Base-by-base conservation (phyloP, 1,140 invertebrate species). In the Lordiphosa stackelbergi region DNA sequence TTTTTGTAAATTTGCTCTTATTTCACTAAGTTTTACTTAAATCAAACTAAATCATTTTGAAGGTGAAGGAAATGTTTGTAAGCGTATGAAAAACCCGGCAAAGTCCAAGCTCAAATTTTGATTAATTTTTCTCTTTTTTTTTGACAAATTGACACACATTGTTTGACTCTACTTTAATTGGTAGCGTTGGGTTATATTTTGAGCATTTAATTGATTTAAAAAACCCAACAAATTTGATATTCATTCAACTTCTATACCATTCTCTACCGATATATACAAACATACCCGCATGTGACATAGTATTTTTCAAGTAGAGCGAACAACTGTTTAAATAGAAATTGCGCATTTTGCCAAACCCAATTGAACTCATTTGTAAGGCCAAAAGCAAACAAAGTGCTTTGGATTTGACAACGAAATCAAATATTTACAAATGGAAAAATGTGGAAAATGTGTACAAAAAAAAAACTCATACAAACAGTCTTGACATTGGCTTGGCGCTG, bases 311-410 rank as follows among this genome's bases (percentile, higher is more conserved):
- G 28, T 31, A 31, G 28, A 31, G 28, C 28, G 28, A 69, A 41
- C 72, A 73, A 72, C 77, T 81, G 75, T 75, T 75, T 65, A 81
- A 81, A 81, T 68, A 81, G 66, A 73, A 79, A 70, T 78, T 78
- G 74, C 74, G 74, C 74, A 79, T 70, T 78, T 65, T 48, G 49
- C 31, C 54, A 75, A 59, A 65, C 54, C 35, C 55, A 53, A 48
- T 53, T 61, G 63, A 43, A 66, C 66, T 61, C 63, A 69, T 66
- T 69, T 69, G 63, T 69, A 69, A 69, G 61, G 59, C 65, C 65
- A 58, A 70, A 66, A 62, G 40, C 54, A 78, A 78, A 81, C 57
- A 74, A 24, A 69, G 42, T 36, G 45, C 37, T 55, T 61, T 65
- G 53, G 52, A 79, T 59, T 69, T 69, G 56, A 51, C 60, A 73